These are phyloP conservation scores for Gila orcuttii DNA, from an alignment of 2,113 vertebrate species.

Conservation along the genomic window DNA sequence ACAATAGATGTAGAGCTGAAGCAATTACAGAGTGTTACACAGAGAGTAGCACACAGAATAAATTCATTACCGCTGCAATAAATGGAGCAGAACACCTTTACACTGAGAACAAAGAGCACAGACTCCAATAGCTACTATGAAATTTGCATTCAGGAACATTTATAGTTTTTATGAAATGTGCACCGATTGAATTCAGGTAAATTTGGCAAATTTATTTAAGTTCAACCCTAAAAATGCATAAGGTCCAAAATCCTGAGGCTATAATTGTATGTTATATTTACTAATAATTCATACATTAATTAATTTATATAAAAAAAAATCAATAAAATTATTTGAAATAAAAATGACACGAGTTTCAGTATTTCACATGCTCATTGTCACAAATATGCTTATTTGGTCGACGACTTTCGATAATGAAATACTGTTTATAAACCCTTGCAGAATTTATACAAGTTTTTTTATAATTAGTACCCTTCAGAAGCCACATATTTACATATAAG, in stretches of 20 bases:
- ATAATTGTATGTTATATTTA: background rate
- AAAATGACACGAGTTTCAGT: background rate
- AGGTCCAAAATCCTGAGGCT: background rate
- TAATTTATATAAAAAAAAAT: background rate
- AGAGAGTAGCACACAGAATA: background rate
- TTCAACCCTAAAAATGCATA: background rate
- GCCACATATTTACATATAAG: background rate
- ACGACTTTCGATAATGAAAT: background rate
- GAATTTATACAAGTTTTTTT: background rate
- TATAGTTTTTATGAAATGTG: background rate
- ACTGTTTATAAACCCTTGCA: background rate
- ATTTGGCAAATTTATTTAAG: too few species aligned
- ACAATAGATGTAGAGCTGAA: background rate
- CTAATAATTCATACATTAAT: background rate
- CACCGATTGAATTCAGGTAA: background rate
- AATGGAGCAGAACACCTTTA: conserved; percentile 1
- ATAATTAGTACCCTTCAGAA: background rate
- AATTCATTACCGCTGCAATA: conserved; percentile 16
- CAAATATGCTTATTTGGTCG: background rate
- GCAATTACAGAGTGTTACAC: conserved; percentile 16
- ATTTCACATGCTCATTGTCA: background rate
- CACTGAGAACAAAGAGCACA: background rate
- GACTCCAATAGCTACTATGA: background rate
- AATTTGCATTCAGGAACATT: background rate
- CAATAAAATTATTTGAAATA: background rate